Conservation (phyloP, 2,888 invertebrate species). For the Timandra comae region DNA sequence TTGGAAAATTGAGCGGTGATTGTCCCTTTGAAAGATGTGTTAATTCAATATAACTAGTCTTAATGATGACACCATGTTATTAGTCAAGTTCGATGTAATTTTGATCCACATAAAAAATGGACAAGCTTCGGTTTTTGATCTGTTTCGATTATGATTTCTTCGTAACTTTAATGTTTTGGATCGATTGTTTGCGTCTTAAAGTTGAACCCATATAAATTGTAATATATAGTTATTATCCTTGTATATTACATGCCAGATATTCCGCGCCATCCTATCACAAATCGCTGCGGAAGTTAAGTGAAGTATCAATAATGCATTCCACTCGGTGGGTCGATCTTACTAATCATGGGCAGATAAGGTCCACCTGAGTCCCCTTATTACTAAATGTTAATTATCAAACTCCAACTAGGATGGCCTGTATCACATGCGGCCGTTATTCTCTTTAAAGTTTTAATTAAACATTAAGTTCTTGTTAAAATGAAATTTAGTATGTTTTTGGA, state of each 20-base stretch:
- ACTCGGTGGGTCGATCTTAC: slow-evolving; percentile 37
- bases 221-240: too few relatives aligned
- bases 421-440: slow-evolving; percentile 28
- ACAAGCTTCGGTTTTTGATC: too few relatives aligned
- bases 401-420: slow-evolving; percentile 22
- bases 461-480: slow-evolving; percentile 24
- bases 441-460: slow-evolving; percentile 36
- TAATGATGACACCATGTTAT: too few relatives aligned
- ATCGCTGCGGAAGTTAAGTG: slow-evolving; percentile 28
- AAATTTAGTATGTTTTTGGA: too few relatives aligned
- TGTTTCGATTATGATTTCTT: too few relatives aligned
- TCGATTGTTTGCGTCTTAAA: too few relatives aligned
- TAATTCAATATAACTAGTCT: background rate
- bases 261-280: too few relatives aligned
- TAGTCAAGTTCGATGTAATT: background rate
- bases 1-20: background rate
- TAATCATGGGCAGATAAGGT: slow-evolving; percentile 40
- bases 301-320: slow-evolving; percentile 46
- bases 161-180: too few relatives aligned
- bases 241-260: too few relatives aligned
- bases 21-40: background rate
- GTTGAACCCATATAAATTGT: too few relatives aligned
- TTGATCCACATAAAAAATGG: too few relatives aligned
- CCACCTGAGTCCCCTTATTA: slow-evolving; percentile 35
- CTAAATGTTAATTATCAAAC: slow-evolving; percentile 45